These are phyloP conservation scores for Sinhomidia bicolor DNA, from an alignment of 2,888 invertebrate species.

Conservation along the genomic window DNA sequence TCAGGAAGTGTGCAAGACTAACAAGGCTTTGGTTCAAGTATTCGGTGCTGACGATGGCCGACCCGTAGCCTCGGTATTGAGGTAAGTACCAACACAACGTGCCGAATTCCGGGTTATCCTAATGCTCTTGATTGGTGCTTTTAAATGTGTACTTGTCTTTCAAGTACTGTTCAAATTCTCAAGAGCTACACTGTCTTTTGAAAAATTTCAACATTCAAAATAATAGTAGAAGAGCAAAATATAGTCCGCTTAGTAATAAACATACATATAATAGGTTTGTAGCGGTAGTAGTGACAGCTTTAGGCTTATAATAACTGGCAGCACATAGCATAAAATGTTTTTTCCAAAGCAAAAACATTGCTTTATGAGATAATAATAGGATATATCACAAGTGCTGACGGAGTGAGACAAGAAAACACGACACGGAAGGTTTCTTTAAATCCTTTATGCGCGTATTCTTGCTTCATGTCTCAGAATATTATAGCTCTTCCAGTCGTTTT, in stretches of 20 bases:
- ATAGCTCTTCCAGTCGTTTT: no score
- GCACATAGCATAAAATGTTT: neutral
- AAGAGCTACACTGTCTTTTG: neutral
- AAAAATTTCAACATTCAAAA: no score
- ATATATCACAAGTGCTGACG: neutral
- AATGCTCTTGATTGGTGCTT: slow-evolving; percentile 23
- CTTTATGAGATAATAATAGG: neutral
- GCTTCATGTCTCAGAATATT: no score
- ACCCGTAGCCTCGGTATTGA: slow-evolving; percentile 72
- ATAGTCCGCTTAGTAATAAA: neutral
- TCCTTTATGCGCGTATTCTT: no score
- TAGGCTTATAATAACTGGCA: no score
- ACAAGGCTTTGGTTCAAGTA: slow-evolving; percentile 72
- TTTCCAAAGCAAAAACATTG: neutral
- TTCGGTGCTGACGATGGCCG: slow-evolving; percentile 72
- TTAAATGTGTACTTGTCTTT: slow-evolving; percentile 9
- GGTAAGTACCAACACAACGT: slow-evolving; percentile 56
- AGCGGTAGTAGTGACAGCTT: no score
- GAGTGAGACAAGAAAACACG: neutral
- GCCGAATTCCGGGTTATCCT: slow-evolving; percentile 6
- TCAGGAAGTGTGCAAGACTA: slow-evolving; percentile 75
- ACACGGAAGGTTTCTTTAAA: no score
- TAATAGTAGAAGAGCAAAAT: no score
- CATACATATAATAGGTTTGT: neutral
- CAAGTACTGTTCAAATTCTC: slow-evolving; percentile 29